phyloP scores from a whole-genome alignment of 2,888 invertebrate genomes.

The Dasysyrphus albostriatus region DNA sequence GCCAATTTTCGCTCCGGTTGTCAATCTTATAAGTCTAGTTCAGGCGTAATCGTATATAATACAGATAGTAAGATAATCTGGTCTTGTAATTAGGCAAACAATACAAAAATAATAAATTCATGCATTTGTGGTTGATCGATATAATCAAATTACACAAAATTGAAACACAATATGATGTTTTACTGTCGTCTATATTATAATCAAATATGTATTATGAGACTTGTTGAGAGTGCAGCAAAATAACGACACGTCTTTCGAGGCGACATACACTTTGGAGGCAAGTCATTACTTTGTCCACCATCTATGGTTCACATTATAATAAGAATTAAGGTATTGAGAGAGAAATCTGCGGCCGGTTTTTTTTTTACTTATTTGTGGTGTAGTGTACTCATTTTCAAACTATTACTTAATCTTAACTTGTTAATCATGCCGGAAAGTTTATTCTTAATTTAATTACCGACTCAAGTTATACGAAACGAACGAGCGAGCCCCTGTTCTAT shows the following conservation, averaged over 20 bases:
- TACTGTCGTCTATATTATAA: neutral
- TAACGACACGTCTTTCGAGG: neutral
- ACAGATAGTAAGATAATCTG: conserved; percentile 38
- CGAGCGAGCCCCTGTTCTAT: conserved; percentile 28
- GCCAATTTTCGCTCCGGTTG: conserved; percentile 31
- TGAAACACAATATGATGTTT: conserved; percentile 43
- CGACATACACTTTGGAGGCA: conserved; percentile 2
- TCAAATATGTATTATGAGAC: neutral
- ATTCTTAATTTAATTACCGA: conserved; percentile 25
- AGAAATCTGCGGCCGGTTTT: conserved; percentile 46
- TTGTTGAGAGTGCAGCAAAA: conserved; percentile 34
- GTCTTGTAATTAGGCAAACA: conserved; percentile 56
- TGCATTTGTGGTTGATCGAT: conserved; percentile 62
- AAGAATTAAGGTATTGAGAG: neutral
- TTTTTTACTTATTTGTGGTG: conserved; percentile 26
- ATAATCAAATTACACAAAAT: conserved; percentile 65
- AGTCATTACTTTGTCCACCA: conserved; percentile 34
- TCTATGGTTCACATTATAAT: neutral
- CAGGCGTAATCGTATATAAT: conserved; percentile 19
- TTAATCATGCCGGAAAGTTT: conserved; percentile 19
- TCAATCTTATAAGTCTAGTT: conserved; percentile 33
- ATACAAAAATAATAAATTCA: conserved; percentile 5
- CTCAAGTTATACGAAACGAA: neutral
- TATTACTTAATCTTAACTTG: conserved; percentile 29
- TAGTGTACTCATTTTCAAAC: conserved; percentile 20